These are phyloP conservation scores for Drosophila bipectinata DNA, from an alignment of 1,140 invertebrate species.

Conservation along the genomic window DNA sequence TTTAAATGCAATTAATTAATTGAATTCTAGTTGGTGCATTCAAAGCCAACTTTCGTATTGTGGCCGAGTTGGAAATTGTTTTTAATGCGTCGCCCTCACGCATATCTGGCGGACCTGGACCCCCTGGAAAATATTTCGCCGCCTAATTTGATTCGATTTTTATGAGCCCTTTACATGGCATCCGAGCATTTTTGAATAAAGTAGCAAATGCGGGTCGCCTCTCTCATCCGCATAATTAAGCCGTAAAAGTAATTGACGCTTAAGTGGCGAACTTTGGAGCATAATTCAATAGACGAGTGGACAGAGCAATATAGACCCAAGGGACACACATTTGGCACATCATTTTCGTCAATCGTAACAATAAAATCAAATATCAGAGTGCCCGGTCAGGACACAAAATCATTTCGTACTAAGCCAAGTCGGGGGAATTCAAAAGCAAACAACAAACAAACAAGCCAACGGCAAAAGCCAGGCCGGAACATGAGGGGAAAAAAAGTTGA, in stretches of 20 bases:
- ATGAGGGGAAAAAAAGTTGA: conserved; percentile 52
- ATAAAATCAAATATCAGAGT: conserved; percentile 74
- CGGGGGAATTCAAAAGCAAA: conserved; percentile 16
- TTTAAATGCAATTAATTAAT: conserved; percentile 71
- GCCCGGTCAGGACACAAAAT: conserved; percentile 6
- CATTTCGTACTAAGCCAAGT: conserved; percentile 23
- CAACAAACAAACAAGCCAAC: conserved; percentile 26
- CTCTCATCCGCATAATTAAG: conserved; percentile 68
- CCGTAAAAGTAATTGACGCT: conserved; percentile 73
- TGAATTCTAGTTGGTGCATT: conserved; percentile 49
- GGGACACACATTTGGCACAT: conserved; percentile 67
- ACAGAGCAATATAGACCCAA: background rate
- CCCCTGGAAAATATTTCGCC: background rate
- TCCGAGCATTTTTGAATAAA: conserved; percentile 26
- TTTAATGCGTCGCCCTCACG: conserved; percentile 59
- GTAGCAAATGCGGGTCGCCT: conserved; percentile 49
- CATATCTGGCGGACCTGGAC: conserved; percentile 2
- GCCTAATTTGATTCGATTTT: conserved; percentile 59
- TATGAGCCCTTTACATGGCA: conserved; percentile 65
- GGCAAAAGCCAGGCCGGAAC: conserved; percentile 11
- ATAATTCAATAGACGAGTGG: conserved; percentile 59
- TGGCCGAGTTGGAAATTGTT: conserved; percentile 27
- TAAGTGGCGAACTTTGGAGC: conserved; percentile 71
- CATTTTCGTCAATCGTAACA: conserved; percentile 73
- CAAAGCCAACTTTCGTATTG: conserved; percentile 22